These are phyloP conservation scores for Smutsia gigantea DNA, from an alignment of 2,797 vertebrate genomes.

Conservation along the genomic window DNA sequence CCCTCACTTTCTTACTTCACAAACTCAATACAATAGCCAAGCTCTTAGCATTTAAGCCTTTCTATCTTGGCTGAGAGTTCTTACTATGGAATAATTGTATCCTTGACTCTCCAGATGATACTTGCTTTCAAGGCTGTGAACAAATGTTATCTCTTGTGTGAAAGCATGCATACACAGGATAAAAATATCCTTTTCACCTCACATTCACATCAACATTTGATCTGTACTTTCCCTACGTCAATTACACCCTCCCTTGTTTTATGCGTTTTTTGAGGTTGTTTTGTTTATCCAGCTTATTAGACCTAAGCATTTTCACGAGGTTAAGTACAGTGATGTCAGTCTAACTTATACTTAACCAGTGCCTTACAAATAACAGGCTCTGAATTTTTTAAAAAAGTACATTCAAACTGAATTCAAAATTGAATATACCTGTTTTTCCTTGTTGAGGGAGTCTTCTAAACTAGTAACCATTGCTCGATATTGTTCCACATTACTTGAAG, in stretches of 20 bases:
- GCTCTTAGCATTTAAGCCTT: background rate
- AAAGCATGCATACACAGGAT: background rate
- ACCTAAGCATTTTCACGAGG: background rate
- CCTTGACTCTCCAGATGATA: background rate
- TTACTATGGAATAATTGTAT: background rate
- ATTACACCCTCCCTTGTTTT: background rate
- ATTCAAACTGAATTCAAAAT: background rate
- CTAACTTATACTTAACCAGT: background rate
- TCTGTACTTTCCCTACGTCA: background rate
- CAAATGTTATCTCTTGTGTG: background rate
- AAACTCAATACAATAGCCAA: background rate
- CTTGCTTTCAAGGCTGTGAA: background rate
- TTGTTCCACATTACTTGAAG: constrained; percentile 92
- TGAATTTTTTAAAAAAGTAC: background rate
- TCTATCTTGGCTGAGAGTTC: background rate
- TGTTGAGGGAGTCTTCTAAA: constrained; percentile 95
- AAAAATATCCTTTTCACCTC: background rate
- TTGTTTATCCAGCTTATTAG: background rate
- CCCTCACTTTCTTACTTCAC: background rate
- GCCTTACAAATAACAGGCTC: background rate
- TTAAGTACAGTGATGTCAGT: background rate
- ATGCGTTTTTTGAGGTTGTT: background rate
- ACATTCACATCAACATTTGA: background rate
- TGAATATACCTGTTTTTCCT: constrained; percentile 94
- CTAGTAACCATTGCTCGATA: constrained; percentile 95